Conservation (phyloP, 1,140 invertebrate genomes). For the Nomia melanderi region DNA sequence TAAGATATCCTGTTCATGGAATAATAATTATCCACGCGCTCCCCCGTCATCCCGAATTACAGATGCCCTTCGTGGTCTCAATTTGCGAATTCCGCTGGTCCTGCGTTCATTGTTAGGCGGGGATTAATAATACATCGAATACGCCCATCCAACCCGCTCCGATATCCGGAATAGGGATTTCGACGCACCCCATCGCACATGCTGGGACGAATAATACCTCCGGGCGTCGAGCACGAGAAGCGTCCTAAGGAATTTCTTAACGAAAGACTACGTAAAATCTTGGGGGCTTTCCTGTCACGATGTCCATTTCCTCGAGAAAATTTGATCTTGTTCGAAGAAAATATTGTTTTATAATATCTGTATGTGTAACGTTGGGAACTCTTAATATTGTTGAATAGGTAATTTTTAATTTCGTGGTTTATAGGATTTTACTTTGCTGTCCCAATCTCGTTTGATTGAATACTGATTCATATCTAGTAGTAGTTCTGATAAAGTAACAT, state of each 20-base stretch:
- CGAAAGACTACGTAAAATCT: conserved; percentile 5
- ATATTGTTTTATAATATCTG: background rate
- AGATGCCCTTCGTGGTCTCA: conserved; percentile 65
- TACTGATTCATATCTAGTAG: too few species aligned
- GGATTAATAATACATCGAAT: conserved; percentile 70
- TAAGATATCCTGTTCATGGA: conserved; percentile 23
- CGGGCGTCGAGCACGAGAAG: background rate
- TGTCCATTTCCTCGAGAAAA: background rate
- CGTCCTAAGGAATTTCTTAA: conserved; percentile 22
- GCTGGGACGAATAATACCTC: conserved; percentile 22
- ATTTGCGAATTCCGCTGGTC: conserved; percentile 67
- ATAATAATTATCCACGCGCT: conserved; percentile 39
- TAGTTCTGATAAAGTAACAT: too few species aligned
- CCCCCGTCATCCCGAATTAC: conserved; percentile 47
- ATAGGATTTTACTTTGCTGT: too few species aligned
- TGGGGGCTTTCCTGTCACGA: background rate
- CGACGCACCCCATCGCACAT: background rate
- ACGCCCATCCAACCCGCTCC: conserved; percentile 26
- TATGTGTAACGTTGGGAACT: background rate
- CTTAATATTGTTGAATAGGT: background rate
- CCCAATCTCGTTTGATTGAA: too few species aligned
- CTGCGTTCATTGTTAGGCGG: conserved; percentile 64
- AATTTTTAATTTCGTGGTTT: too few species aligned
- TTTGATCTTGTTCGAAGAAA: background rate
- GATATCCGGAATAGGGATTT: conserved; percentile 23